These are phyloP conservation scores for Dicroscelio sp. DNA, from an alignment of 2,888 invertebrate genomes.

Conservation along the genomic window DNA sequence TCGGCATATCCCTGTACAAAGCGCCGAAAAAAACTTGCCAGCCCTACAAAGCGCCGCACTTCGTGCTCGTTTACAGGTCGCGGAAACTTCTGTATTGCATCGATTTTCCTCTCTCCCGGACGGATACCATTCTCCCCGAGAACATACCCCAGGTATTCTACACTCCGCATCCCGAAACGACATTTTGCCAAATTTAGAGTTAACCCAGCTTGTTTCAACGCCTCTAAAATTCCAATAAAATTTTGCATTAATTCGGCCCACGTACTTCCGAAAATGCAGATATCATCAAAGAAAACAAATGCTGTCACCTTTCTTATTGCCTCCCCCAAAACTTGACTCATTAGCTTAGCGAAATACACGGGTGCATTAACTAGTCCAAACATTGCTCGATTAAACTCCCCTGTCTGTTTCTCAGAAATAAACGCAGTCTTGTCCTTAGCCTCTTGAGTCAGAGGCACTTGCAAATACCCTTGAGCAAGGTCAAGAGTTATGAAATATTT, in stretches of 20 bases:
- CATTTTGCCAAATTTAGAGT: conserved; percentile 36
- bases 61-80: neutral
- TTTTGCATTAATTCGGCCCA: conserved; percentile 27
- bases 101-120: conserved; percentile 51
- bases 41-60: conserved; percentile 35
- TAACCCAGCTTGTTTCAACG: conserved; percentile 63
- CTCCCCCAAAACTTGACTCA: conserved; percentile 21
- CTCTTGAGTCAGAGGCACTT: conserved; percentile 38
- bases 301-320: neutral
- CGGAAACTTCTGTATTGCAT: neutral
- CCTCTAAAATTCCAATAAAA: conserved; percentile 28
- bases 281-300: conserved; percentile 58
- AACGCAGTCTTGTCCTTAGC: conserved; percentile 65
- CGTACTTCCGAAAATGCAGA: conserved; percentile 9
- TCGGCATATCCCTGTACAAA: conserved; percentile 4
- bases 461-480: conserved; percentile 52
- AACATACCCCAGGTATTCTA: conserved; percentile 50
- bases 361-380: conserved; percentile 60
- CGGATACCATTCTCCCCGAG: conserved; percentile 25
- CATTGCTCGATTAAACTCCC: conserved; percentile 63
- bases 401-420: conserved; percentile 60
- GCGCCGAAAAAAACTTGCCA: conserved; percentile 49
- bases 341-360: conserved; percentile 50
- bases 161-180: conserved; percentile 30
- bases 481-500: conserved; percentile 57